Percentiles rank a stretch among this genome's conserved stretches.
Evolutionary conservation across 2,888 invertebrate genomes (phyloP).

Genomic region (Callyntrura guangdongensis): DNA sequence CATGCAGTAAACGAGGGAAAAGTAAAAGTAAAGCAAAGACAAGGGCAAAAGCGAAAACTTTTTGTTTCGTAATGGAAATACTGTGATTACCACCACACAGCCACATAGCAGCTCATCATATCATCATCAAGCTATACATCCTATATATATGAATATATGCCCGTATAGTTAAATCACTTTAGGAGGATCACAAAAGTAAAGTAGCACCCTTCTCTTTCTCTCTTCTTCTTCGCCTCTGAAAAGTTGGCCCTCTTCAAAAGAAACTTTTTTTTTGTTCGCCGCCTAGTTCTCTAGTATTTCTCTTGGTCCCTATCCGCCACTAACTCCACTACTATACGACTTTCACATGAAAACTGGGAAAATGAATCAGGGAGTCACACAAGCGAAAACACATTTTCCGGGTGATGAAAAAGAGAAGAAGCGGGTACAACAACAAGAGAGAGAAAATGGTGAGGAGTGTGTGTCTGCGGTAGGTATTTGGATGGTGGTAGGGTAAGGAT

Average conservation of each 20-base stretch:
- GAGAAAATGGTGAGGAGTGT: constrained; percentile 48
- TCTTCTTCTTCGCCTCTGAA: neutral
- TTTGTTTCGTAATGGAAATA: constrained; percentile 36
- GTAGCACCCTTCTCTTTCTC: constrained; percentile 47
- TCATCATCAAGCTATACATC: constrained; percentile 22
- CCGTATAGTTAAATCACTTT: constrained; percentile 36
- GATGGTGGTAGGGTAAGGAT: neutral
- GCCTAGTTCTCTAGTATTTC: constrained; percentile 33
- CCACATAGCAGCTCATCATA: constrained; percentile 45
- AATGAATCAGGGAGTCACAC: constrained; percentile 73
- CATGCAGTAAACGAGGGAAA: constrained; percentile 57
- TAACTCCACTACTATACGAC: constrained; percentile 24
- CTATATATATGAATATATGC: constrained; percentile 10
- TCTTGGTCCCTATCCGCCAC: neutral
- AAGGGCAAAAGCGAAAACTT: constrained; percentile 45
- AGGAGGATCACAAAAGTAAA: constrained; percentile 39
- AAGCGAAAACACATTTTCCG: constrained; percentile 80
- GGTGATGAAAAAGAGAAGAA: constrained; percentile 73
- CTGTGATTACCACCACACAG: constrained; percentile 42
- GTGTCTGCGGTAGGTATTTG: constrained; percentile 59
- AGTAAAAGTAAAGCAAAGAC: constrained; percentile 42
- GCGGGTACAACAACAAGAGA: constrained; percentile 10
- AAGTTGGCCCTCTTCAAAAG: constrained; percentile 43
- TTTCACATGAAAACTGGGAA: constrained; percentile 62
- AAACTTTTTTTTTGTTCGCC: constrained; percentile 34